A percentile compares a stretch with the other conserved stretches of the same genome.
phyloP scores from a whole-genome alignment of 2,888 invertebrate species.

The Trissolcus brochymenae region DNA sequence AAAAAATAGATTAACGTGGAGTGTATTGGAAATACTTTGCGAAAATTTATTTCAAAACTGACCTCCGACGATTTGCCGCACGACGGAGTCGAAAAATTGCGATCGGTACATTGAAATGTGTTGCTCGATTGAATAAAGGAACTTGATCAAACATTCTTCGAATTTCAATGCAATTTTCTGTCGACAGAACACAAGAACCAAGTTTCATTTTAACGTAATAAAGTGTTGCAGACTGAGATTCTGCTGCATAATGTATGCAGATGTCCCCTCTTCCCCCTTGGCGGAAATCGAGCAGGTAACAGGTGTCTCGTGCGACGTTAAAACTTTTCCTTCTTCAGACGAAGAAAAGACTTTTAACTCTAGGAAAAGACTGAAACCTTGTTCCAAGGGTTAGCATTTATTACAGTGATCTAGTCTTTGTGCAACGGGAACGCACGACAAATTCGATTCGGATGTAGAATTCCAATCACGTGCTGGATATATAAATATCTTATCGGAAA shows the following conservation, averaged over 20 bases:
- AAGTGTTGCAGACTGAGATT: slow-evolving; percentile 60
- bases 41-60: no score
- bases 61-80: no score
- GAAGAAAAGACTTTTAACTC: slow-evolving; percentile 37
- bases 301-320: slow-evolving; percentile 43
- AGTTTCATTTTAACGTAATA: slow-evolving; percentile 69
- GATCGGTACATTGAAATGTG: neutral
- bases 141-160: neutral
- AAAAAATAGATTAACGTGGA: no score
- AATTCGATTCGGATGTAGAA: slow-evolving; percentile 26
- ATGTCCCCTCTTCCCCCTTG: neutral
- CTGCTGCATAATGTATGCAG: slow-evolving; percentile 41
- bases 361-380: slow-evolving; percentile 14
- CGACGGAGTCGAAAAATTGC: neutral
- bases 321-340: slow-evolving; percentile 36
- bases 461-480: slow-evolving; percentile 37
- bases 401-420: slow-evolving; percentile 35
- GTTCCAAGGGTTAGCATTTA: slow-evolving; percentile 50
- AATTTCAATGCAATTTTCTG: slow-evolving; percentile 58
- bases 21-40: no score
- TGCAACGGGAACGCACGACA: slow-evolving; percentile 10
- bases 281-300: slow-evolving; percentile 50
- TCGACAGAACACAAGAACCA: slow-evolving; percentile 55
- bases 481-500: slow-evolving; percentile 17
- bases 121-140: no score